Percentiles rank a stretch among this genome's conserved stretches.
phyloP scores from a whole-genome alignment of 2,888 invertebrate species.

The Cryptocephalus moraei region DNA sequence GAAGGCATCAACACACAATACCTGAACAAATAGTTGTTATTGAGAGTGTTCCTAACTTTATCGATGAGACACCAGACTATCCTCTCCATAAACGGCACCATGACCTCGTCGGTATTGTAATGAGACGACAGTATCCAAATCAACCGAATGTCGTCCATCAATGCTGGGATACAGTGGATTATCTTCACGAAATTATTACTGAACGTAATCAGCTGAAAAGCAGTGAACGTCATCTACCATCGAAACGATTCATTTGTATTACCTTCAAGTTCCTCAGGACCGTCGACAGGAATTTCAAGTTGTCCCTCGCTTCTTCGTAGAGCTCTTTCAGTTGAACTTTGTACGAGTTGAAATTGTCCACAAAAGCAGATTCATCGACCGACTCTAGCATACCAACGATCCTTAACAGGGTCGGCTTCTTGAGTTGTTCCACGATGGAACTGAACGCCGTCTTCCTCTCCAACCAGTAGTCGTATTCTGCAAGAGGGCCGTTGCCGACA shows the following conservation, averaged over 20 bases:
- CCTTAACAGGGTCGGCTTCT: slow-evolving; percentile 55
- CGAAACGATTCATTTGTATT: slow-evolving; percentile 4
- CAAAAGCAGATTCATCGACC: slow-evolving; percentile 42
- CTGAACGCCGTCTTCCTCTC: slow-evolving; percentile 70
- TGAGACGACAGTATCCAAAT: slow-evolving; percentile 86
- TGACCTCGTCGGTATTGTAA: slow-evolving; percentile 74
- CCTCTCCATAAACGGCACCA: slow-evolving; percentile 73
- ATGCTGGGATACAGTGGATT: slow-evolving; percentile 59
- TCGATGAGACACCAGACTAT: slow-evolving; percentile 75
- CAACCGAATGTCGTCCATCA: slow-evolving; percentile 78
- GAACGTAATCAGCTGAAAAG: slow-evolving; percentile 29
- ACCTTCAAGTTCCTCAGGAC: slow-evolving; percentile 63
- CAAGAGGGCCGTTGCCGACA: slow-evolving; percentile 66
- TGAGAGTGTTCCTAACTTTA: slow-evolving; percentile 61
- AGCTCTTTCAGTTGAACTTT: slow-evolving; percentile 52
- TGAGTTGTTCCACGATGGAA: slow-evolving; percentile 70
- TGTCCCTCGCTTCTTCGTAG: slow-evolving; percentile 65
- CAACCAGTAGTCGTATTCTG: slow-evolving; percentile 81
- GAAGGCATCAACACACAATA: no score
- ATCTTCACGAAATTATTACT: slow-evolving; percentile 59
- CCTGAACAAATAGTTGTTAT: slow-evolving; percentile 67
- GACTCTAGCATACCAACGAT: slow-evolving; percentile 49
- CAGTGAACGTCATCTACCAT: no score
- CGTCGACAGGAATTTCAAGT: slow-evolving; percentile 66
- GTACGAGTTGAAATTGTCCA: slow-evolving; percentile 50